Percentiles rank a stretch among this genome's conserved stretches.
phyloP scores from a whole-genome alignment of 1,140 invertebrate species.

The Sesamia nonagrioides region DNA sequence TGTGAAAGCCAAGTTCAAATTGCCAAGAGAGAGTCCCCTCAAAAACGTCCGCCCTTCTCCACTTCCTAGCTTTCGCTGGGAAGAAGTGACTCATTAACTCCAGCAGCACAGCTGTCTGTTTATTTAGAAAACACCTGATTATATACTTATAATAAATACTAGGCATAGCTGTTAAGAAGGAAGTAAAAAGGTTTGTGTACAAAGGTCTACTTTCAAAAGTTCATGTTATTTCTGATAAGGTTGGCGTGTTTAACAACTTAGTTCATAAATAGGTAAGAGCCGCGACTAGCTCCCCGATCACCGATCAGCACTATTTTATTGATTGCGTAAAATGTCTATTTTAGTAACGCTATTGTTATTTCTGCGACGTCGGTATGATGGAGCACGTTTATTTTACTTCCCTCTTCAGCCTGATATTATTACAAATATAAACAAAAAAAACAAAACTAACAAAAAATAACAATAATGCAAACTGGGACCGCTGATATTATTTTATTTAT shows the following conservation, averaged over 20 bases:
- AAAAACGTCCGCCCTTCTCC: too few relatives aligned
- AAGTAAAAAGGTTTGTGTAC: not conserved
- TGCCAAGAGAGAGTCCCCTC: too few relatives aligned
- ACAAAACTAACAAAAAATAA: not conserved
- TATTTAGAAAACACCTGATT: too few relatives aligned
- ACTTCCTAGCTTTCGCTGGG: too few relatives aligned
- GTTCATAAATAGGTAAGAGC: not conserved
- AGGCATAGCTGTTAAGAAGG: not conserved
- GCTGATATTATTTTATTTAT: not conserved
- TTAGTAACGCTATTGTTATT: not conserved
- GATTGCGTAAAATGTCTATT: not conserved
- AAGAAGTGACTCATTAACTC: too few relatives aligned
- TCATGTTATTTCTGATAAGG: not conserved
- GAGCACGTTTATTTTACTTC: constrained; percentile 9
- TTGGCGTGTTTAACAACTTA: not conserved
- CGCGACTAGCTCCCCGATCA: not conserved
- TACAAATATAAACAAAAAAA: not conserved
- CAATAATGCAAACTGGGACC: not conserved
- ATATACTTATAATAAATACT: too few relatives aligned
- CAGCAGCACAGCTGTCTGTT: too few relatives aligned
- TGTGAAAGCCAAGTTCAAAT: too few relatives aligned
- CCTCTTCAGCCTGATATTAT: not conserved
- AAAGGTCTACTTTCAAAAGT: not conserved
- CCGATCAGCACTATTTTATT: not conserved
- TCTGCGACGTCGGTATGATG: not conserved